Base-by-base conservation (phyloP, 2,797 vertebrate species). In the Catamblyrhynchus diadema region DNA sequence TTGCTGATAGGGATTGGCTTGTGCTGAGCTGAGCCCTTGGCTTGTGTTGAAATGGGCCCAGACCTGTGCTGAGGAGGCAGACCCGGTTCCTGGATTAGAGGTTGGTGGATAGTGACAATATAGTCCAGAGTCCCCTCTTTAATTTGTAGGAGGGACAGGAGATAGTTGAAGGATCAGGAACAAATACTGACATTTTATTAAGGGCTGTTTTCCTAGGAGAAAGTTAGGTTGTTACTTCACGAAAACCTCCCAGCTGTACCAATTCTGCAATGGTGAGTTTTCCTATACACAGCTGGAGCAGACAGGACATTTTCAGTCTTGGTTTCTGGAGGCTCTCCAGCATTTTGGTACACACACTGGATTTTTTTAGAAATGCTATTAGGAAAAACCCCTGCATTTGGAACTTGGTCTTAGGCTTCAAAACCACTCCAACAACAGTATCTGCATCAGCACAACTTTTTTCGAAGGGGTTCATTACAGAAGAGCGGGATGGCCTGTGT, bases 391-490 rank as follows among this genome's bases (percentile, higher is more conserved):
- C 3, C 10, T 25, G 17, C 20, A 11, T 64, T 88, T 61, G 20
- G 57, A 84, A 30, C 35, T 47, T 21, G 19, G 5, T 14, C 50
- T 87, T 75, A 59, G 53, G 16, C 44, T 71, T 62, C 30, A 75
- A 24, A 60, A 30, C 10, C 13, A 23, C n/a, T n/a, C 8, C 60
- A 33, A 10, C 28, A 53, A 19, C 12, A 57, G 21, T 21, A 28
- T 66, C 50, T 81, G n/a, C 22, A 53, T 53, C 59, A 75, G 27
- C 70, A 42, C 28, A 50, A 5, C 33, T 42, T 56, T 33, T 48
- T 67, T 33, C 2, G 4, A 45, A 28, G 0, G 14, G 1, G 14
- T 6, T 6, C 30, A 18, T 57, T 23, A 8, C 0, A 6, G 42
- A n/a, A 10, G 42, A 44, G 30, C 7, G 4, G 6, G 39, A 0